A percentile compares a stretch with the other conserved stretches of the same genome.
phyloP scores from a whole-genome alignment of 2,888 invertebrate species.

The Choreutis nemorana region DNA sequence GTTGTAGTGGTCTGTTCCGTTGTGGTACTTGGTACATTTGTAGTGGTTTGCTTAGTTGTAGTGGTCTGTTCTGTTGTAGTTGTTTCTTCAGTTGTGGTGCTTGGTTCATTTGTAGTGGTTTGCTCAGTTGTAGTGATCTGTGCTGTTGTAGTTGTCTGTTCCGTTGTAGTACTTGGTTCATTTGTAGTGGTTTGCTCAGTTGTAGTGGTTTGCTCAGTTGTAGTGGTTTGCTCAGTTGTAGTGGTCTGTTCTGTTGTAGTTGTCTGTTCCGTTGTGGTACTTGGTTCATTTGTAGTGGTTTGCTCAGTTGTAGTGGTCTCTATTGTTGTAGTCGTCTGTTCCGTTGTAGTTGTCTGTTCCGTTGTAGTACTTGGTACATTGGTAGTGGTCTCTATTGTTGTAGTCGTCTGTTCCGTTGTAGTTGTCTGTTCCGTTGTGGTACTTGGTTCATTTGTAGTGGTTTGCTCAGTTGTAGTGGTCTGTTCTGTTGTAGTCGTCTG shows the following conservation, averaged over 20 bases:
- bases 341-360: slow-evolving; percentile 2
- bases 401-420: not conserved
- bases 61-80: slow-evolving; percentile 4
- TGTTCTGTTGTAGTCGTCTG: too few relatives aligned
- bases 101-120: not conserved
- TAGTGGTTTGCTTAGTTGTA: too few relatives aligned
- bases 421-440: too few relatives aligned
- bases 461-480: too few relatives aligned
- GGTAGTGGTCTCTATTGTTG: slow-evolving; percentile 1
- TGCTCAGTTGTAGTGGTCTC: not conserved
- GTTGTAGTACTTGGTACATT: slow-evolving; percentile 1
- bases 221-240: too few relatives aligned
- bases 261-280: too few relatives aligned
- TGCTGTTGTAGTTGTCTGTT: not conserved
- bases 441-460: too few relatives aligned
- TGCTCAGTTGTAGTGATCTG: not conserved
- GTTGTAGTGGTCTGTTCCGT: not conserved
- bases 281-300: not conserved
- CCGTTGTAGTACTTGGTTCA: too few relatives aligned
- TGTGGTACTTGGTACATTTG: not conserved
- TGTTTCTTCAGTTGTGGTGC: not conserved
- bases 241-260: too few relatives aligned
- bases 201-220: too few relatives aligned
- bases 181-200: too few relatives aligned
- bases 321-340: slow-evolving; percentile 1